Conservation (phyloP, 2,113 vertebrate genomes). For the Macrotis lagotis region DNA sequence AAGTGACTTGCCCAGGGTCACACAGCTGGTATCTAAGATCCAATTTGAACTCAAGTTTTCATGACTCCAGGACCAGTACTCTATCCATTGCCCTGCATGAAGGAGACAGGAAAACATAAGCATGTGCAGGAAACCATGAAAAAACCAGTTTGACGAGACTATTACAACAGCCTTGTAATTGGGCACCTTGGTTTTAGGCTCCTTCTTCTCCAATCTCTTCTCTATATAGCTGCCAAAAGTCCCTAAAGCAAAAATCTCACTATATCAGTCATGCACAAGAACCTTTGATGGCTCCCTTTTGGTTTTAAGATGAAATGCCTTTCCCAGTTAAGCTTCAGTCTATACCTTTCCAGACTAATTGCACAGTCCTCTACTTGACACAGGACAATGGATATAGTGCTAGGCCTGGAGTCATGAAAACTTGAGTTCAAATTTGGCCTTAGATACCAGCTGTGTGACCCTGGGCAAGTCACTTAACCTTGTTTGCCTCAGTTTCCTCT, state of each 20-base stretch:
- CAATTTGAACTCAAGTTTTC: no score
- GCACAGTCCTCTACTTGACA: no score
- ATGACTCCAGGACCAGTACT: no score
- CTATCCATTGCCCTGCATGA: no score
- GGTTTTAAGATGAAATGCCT: no score
- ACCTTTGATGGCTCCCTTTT: no score
- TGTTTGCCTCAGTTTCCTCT: background rate
- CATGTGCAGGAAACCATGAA: accelerated
- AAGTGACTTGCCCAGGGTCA: no score
- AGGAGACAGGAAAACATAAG: background rate
- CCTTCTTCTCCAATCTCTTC: background rate
- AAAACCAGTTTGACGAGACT: background rate
- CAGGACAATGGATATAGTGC: background rate
- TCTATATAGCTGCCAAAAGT: background rate
- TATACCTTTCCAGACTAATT: no score
- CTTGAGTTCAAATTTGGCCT: background rate
- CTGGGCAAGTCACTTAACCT: background rate
- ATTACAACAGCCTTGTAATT: background rate
- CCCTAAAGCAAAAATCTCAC: background rate
- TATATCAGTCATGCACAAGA: background rate
- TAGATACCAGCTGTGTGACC: background rate
- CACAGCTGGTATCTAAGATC: no score
- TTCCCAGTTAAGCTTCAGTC: no score
- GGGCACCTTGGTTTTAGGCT: background rate
- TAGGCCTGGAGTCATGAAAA: background rate